Conservation (phyloP, 2,888 invertebrate species). For the Cantharis rufa region DNA sequence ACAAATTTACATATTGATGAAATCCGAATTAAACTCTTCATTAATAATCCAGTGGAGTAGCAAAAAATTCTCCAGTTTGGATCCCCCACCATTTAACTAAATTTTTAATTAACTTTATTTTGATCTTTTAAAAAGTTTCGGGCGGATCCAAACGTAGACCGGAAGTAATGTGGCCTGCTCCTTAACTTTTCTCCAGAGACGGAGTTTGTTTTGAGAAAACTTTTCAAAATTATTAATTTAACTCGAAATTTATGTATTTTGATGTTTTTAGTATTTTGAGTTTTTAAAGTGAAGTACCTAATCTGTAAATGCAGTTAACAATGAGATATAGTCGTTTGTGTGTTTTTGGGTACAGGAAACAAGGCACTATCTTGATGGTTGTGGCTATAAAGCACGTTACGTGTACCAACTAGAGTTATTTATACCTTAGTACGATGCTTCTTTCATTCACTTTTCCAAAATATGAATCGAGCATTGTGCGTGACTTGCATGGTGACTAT, state of each 20-base stretch:
- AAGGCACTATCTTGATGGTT: conserved; percentile 37
- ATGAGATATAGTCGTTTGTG: conserved; percentile 17
- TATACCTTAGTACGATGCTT: conserved; percentile 42
- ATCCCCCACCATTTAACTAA: background rate
- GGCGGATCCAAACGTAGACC: too few relatives aligned
- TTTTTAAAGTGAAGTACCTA: background rate
- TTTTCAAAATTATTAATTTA: background rate
- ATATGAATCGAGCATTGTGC: conserved; percentile 43
- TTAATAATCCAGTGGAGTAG: background rate
- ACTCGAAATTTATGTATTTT: background rate
- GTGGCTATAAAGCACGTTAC: conserved; percentile 37
- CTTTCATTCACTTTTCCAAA: conserved; percentile 50
- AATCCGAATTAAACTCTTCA: background rate
- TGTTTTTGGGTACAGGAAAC: conserved; percentile 32
- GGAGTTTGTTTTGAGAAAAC: background rate
- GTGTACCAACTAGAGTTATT: conserved; percentile 38
- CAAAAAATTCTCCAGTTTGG: background rate
- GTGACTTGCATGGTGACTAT: conserved; percentile 25
- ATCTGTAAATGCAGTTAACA: background rate
- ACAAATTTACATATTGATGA: background rate
- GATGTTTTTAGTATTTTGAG: background rate
- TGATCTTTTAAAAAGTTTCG: background rate
- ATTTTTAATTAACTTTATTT: background rate
- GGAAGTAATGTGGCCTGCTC: background rate
- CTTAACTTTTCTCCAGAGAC: background rate